Percentiles rank a stretch among this genome's conserved stretches.
phyloP scores from a whole-genome alignment of 1,140 invertebrate genomes.

The Bombus affinis region DNA sequence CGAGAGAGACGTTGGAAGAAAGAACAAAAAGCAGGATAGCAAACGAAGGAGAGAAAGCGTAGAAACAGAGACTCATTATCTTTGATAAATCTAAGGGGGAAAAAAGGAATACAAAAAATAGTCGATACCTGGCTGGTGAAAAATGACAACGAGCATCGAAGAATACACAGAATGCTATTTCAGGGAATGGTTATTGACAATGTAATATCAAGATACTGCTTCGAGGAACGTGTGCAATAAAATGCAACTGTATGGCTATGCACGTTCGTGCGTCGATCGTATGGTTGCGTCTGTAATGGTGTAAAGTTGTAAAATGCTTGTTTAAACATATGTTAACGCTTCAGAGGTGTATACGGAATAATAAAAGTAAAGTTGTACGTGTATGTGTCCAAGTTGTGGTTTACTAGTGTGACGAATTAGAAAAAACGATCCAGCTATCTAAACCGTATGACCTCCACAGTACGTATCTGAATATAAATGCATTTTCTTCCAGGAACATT shows the following conservation, averaged over 20 bases:
- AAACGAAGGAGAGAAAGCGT: background rate
- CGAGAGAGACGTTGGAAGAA: no score
- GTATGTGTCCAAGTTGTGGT: background rate
- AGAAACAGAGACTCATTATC: constrained; percentile 14
- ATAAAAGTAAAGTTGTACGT: background rate
- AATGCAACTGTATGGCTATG: background rate
- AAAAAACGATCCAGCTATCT: background rate
- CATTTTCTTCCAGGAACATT: background rate
- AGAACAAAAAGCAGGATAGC: background rate
- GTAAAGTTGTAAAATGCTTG: background rate
- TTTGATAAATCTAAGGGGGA: background rate
- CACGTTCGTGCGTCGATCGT: no score
- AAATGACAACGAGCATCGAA: background rate
- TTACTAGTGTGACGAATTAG: background rate
- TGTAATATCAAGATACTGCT: background rate
- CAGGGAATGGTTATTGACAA: constrained; percentile 11
- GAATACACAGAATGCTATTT: background rate
- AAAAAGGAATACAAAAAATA: background rate
- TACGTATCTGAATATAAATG: background rate
- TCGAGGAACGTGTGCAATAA: background rate
- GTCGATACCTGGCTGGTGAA: background rate
- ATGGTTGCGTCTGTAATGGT: background rate
- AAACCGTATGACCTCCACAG: no score
- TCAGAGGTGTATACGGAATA: no score
- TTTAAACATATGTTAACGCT: background rate